Evolutionary conservation across 2,113 vertebrate genomes (phyloP).

Genomic region (Thalassarche chlororhynchos): DNA sequence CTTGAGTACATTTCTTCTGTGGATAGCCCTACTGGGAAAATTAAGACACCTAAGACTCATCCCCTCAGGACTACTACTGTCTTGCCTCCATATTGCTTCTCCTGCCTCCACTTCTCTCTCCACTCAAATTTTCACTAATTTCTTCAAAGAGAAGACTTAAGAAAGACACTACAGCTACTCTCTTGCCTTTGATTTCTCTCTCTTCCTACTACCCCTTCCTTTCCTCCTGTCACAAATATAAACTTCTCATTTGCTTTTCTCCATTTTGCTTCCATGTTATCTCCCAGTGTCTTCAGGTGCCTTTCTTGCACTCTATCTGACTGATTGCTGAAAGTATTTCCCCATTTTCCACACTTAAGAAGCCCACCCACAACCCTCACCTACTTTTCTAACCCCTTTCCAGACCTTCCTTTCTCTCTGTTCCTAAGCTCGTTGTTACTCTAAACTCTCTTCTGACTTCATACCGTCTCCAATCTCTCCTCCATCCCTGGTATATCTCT

Average conservation of each 20-base stretch:
- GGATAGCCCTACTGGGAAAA: background rate
- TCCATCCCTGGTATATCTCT: background rate
- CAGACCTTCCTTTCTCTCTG: background rate
- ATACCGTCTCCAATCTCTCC: background rate
- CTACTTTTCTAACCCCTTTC: background rate
- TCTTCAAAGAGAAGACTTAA: background rate
- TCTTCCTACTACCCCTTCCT: background rate
- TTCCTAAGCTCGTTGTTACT: background rate
- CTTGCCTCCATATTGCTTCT: background rate
- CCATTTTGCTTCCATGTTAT: background rate
- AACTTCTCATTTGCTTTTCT: background rate
- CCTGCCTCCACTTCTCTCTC: background rate
- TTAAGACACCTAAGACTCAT: background rate
- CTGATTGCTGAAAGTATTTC: background rate
- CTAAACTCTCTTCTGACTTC: background rate
- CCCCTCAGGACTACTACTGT: background rate
- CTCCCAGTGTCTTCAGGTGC: background rate
- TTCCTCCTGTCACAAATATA: background rate
- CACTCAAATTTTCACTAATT: background rate
- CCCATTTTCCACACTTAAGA: background rate
- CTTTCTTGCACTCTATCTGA: background rate
- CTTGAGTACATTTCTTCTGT: background rate
- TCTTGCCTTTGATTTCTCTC: background rate
- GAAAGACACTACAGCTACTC: background rate
- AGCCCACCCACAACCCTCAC: background rate